phyloP scores from a whole-genome alignment of 2,113 vertebrate species.

The Equus quagga region DNA sequence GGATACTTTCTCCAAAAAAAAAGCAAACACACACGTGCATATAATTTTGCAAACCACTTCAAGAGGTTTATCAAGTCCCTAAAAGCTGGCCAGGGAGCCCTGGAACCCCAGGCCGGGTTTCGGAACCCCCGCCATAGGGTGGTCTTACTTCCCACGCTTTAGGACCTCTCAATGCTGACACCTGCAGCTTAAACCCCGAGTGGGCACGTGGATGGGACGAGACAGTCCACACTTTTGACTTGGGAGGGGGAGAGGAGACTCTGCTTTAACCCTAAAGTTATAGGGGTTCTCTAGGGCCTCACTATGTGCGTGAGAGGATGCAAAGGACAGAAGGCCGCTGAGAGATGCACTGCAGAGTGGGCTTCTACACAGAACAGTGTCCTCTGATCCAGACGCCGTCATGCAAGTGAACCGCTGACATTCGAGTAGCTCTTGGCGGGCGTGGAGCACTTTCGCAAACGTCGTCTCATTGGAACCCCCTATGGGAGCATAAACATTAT shows the following conservation, averaged over 20 bases:
- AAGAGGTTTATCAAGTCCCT: background rate
- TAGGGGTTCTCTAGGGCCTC: background rate
- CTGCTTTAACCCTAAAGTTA: background rate
- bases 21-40: background rate
- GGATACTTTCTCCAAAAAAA: background rate
- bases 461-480: background rate
- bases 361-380: background rate
- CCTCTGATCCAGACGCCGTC: background rate
- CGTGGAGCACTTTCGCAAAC: background rate
- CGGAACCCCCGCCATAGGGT: background rate
- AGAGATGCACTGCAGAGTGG: background rate
- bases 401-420: too few species aligned
- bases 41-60: background rate
- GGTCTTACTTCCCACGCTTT: background rate
- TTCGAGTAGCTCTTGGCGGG: background rate
- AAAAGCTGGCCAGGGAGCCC: background rate
- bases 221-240: background rate
- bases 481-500: background rate
- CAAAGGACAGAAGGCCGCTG: background rate
- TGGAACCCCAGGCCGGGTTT: background rate
- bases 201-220: background rate
- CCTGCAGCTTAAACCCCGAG: background rate
- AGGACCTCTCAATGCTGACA: background rate
- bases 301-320: accelerated
- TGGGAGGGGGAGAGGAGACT: background rate